Percentiles rank a stretch among this genome's conserved stretches.
Evolutionary conservation across 2,888 invertebrate genomes (phyloP).

Genomic region (Eilema griseolum): DNA sequence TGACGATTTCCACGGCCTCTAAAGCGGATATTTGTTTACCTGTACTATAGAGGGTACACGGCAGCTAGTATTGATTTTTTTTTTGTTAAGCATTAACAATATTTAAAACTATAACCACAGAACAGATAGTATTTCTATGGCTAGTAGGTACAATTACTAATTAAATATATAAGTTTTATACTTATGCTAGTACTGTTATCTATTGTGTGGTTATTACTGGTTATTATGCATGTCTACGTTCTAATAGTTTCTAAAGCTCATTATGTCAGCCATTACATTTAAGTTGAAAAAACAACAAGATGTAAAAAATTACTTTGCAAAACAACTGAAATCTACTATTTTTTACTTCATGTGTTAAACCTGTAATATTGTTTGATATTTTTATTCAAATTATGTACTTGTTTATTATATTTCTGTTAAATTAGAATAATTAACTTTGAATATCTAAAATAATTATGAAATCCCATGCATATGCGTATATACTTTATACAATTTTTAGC

Average conservation of each 20-base stretch:
- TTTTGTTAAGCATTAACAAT: too few species aligned
- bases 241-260: background rate
- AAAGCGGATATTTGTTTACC: too few species aligned
- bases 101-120: too few species aligned
- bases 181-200: background rate
- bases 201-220: background rate
- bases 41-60: too few species aligned
- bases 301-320: background rate
- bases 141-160: too few species aligned
- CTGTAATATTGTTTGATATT: background rate
- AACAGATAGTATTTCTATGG: too few species aligned
- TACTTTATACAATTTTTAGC: background rate
- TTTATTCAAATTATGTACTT: background rate
- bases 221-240: background rate
- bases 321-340: background rate
- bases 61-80: too few species aligned
- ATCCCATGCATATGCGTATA: background rate
- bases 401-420: background rate
- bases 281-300: too few species aligned
- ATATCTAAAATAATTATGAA: background rate
- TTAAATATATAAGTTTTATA: too few species aligned
- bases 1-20: too few species aligned
- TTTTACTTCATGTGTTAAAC: background rate
- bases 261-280: background rate
- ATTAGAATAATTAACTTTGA: too few species aligned